phyloP scores from a whole-genome alignment of 37 sponge, comb jelly and placozoan genomes.

The Dysidea cf. avara region DNA sequence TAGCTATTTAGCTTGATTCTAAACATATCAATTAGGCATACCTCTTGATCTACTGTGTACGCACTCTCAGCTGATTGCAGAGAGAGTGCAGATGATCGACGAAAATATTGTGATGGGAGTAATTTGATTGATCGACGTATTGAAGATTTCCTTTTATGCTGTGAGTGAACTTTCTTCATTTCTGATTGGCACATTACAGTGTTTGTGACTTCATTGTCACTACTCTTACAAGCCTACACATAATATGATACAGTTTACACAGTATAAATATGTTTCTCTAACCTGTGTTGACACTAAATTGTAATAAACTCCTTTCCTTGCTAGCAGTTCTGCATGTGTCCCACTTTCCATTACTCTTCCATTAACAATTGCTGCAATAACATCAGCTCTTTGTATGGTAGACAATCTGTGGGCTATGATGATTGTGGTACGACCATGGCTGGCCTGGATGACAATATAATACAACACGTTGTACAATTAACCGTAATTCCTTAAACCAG shows the following conservation, averaged over 20 bases:
- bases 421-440: constrained; percentile 83
- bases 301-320: constrained; percentile 79
- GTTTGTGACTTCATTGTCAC: constrained; percentile 15
- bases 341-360: constrained; percentile 76
- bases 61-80: too few species aligned
- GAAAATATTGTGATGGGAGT: too few species aligned
- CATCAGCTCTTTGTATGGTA: constrained; percentile 81
- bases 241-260: background rate
- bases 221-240: background rate
- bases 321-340: constrained; percentile 74
- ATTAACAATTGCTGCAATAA: constrained; percentile 56
- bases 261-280: background rate
- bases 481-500: too few species aligned
- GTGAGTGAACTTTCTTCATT: too few species aligned
- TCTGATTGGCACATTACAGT: too few species aligned
- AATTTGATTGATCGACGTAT: too few species aligned
- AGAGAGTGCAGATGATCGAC: too few species aligned
- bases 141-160: too few species aligned
- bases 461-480: too few species aligned
- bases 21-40: too few species aligned
- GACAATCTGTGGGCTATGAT: constrained; percentile 87
- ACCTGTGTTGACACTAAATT: constrained; percentile 84
- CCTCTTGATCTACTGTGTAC: too few species aligned
- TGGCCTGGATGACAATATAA: constrained; percentile 56
- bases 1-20: too few species aligned